Percentiles rank a stretch among this genome's conserved stretches.
phyloP scores from a whole-genome alignment of 2,113 vertebrate species.

The Pardalotus punctatus region DNA sequence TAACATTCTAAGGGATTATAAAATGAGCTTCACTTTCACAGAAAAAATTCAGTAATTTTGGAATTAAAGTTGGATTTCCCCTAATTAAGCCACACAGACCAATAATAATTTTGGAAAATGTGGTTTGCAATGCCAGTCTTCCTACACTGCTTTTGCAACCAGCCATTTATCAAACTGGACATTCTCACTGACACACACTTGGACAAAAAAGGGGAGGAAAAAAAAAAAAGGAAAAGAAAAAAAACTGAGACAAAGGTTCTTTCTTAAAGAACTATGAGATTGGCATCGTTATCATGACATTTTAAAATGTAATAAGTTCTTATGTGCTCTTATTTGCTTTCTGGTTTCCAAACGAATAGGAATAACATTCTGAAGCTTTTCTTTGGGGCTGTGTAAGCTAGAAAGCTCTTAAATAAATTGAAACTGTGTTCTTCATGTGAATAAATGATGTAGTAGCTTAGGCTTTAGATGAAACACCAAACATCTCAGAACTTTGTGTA shows the following conservation, averaged over 20 bases:
- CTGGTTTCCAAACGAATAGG: background rate
- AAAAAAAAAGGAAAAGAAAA: background rate
- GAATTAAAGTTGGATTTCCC: background rate
- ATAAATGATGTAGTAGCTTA: constrained; percentile 34
- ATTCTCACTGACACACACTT: background rate
- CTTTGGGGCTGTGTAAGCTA: background rate
- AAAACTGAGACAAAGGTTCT: background rate
- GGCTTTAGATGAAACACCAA: background rate
- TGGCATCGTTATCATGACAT: constrained; percentile 37
- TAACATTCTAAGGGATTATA: background rate
- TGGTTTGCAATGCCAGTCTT: background rate
- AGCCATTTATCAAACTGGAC: background rate
- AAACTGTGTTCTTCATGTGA: constrained; percentile 15
- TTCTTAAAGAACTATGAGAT: background rate
- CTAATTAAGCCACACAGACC: background rate
- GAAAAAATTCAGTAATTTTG: background rate
- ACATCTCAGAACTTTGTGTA: background rate
- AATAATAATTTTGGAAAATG: background rate
- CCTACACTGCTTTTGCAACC: background rate
- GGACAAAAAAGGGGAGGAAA: fast-evolving
- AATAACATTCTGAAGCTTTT: constrained; percentile 40
- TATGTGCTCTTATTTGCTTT: constrained; percentile 38
- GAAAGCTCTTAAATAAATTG: constrained; percentile 48
- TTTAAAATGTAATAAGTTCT: constrained; percentile 54
- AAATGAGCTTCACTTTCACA: background rate